Evolutionary conservation across 2,113 vertebrate species (phyloP), one percentile per base, ranked within the genome.

Genomic region (Platanista minor): DNA sequence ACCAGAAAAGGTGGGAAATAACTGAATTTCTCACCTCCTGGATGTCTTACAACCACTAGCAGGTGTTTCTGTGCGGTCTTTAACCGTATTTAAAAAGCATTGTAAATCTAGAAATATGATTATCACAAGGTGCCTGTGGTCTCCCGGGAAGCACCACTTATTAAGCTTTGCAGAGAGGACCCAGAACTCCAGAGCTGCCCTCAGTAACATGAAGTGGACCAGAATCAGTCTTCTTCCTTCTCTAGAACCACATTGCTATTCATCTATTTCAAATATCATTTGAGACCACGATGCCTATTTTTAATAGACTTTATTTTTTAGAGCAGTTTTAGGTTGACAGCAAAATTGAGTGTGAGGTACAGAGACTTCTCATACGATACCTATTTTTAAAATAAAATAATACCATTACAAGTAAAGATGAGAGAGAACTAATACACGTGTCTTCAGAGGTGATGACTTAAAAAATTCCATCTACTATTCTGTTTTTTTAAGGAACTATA

Each of bases 331-430:
- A n/a, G 57, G 61, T 41, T 69, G 78, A 78, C 41, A 89, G 95
- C 23, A 77, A 83, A 77, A n/a, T 59, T 52, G 39, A 78, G 61
- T 17, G 41, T 52, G 69, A 84, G 49, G 15, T 49, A 6, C 41
- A 13, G 41, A 33, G 54, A 54, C 71, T 15, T 39, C 46, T 46
- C 87, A 6, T 29, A 1, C 0, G 1, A 75, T 33, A 31, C 36
- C 66, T 61, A 6, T 84, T 87, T 81, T 85, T 67, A n/a, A 62
- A 39, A 64, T 46, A n/a, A 94, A 93, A 71, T 9, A 54, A 72
- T 41, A 23, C 21, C 17, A 2, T 43, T 29, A 5, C 7, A 33
- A 83, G 69, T 52, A 12, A 57, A 59, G 52, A 46, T 43, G 10
- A 31, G 84, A 59, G n/a, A 80, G 29, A 29, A 49, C 27, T 3